Evolutionary conservation across 2,113 vertebrate species (phyloP).

Genomic region (Chelonoidis abingdonii): DNA sequence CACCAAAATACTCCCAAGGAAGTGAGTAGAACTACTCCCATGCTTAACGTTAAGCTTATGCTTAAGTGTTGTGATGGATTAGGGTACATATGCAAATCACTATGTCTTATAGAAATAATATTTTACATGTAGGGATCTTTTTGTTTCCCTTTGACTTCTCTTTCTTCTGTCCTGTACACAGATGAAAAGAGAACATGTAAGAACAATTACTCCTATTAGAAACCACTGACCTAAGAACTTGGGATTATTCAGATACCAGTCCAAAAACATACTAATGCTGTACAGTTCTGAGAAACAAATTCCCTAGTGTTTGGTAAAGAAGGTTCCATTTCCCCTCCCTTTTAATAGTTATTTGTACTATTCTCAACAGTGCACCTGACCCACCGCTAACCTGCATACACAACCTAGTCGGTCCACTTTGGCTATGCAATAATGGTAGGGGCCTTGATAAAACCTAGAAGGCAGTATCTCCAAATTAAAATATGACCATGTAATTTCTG

Average conservation of each 20-base stretch:
- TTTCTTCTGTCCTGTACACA: not conserved
- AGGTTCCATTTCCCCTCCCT: not conserved
- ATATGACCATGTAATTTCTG: not conserved
- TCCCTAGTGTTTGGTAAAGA: not conserved
- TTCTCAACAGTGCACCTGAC: not conserved
- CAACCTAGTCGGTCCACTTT: not conserved
- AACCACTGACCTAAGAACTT: not conserved
- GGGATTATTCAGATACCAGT: not conserved
- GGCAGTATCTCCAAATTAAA: not conserved
- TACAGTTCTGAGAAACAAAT: not conserved
- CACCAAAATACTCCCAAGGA: not conserved
- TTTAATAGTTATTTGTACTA: not conserved
- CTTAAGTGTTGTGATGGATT: not conserved
- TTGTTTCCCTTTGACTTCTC: no score
- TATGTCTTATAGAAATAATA: not conserved
- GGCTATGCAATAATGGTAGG: not conserved
- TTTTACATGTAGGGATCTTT: no score
- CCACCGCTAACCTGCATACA: fast-evolving
- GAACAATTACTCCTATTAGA: not conserved
- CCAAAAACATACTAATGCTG: not conserved
- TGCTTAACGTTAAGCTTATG: not conserved
- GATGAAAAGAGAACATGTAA: not conserved
- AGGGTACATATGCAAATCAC: not conserved
- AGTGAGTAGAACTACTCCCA: not conserved
- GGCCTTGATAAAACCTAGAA: not conserved